Evolutionary conservation across 1,140 invertebrate species (phyloP), one percentile per base, ranked within the genome.

Genomic region (Proales similis): DNA sequence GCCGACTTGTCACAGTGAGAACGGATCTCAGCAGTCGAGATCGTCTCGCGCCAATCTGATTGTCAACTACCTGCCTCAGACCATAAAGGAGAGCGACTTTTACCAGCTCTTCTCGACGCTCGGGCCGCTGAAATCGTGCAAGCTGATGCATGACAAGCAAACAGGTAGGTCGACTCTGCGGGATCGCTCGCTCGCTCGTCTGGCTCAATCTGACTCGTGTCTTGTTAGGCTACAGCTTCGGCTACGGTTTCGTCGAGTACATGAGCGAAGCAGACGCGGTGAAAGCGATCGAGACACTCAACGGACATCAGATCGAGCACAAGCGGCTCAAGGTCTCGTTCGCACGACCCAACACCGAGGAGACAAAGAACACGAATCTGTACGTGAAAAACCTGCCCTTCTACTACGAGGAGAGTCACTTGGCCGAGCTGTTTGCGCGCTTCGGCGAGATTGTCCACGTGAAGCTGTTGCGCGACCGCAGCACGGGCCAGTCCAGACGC

Each of bases 1-100:
- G n/a, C n/a, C n/a, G n/a, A n/a, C n/a, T n/a, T n/a, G n/a, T n/a
- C n/a, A n/a, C n/a, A n/a, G n/a, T n/a, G n/a, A n/a, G n/a, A n/a
- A n/a, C n/a, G n/a, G n/a, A n/a, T n/a, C n/a, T n/a, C n/a, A n/a
- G n/a, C n/a, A n/a, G n/a, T n/a, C n/a, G n/a, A n/a, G n/a, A n/a
- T n/a, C n/a, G n/a, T n/a, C n/a, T 33, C 45, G 29, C 80, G 79
- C 77, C 14, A 99, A 98, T 80, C 82, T 63, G 27, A 63, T 63
- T 5, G 62, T 63, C 7, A 63, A 63, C 30, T 63, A 63, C 17
- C n/a, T 63, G 20, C 62, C 62, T 9, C 62, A 63, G 26, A 32
- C 47, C 14, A 42, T 63, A 6, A 63, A 63, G 24, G 62, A 63
- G 14, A 26, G 53, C n/a, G 32, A 63, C 19, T 51, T 63, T 30